Base-by-base conservation (phyloP, 2,888 invertebrate species). In the Mechanitis messenoides region DNA sequence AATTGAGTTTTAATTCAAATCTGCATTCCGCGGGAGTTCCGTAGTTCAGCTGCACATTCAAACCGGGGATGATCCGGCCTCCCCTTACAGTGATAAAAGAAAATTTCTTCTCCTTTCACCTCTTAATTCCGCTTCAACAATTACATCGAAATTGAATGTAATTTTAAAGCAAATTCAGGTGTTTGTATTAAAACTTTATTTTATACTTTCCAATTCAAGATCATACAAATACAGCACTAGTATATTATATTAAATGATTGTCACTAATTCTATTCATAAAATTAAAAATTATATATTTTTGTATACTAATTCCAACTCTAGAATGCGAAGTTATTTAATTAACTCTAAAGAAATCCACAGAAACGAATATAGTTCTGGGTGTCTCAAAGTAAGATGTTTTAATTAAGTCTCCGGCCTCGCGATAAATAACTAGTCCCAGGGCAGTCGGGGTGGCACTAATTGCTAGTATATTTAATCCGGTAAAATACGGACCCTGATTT, bases 381-480 rank as follows among this genome's bases (percentile, higher is more conserved):
- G 76, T 79, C 78, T 83, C 83, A 83, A 84, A 84, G 84, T 85
- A 85, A 87, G 87, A 85, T 86, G 83, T 86, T 89, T 89, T 88
- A 89, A 90, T 90, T 89, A 90, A 88, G 85, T 84, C 84, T 84
- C 81, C 87, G 86, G 79, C 84, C 84, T 83, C 73, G 81, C 85
- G 79, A 87, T 88, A 89, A 89, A 87, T 86, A 87, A 87, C 85
- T 84, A 79, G 79, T 77, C 72, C 69, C 73, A 77, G 76, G 78
- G 78, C 71, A 70, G 76, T 78, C 74, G 77, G 84, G 81, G 76
- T 79, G 78, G 80, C 83, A 86, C 87, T 88, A 88, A 88, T 90
- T 87, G 86, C 85, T 81, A 85, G 83, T 88, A 85, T 85, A 87
- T 88, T 85, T 88, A 88, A 89, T 87, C 89, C 87, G 74, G 83